Percentiles rank a stretch among this genome's conserved stretches.
phyloP scores from a whole-genome alignment of 2,113 vertebrate genomes.

The Xenus cinereus region DNA sequence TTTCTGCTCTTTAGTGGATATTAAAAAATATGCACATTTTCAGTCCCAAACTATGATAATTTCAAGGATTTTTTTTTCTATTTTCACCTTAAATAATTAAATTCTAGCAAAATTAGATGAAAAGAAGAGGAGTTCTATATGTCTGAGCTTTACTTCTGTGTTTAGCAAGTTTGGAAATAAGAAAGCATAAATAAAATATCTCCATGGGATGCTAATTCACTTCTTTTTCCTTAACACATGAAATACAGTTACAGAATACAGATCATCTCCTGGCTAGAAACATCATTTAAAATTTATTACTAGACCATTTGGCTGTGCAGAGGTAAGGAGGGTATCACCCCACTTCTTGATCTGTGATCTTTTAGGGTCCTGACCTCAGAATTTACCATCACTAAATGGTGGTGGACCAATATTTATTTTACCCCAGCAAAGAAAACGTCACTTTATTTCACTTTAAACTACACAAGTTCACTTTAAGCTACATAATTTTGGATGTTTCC shows the following conservation, averaged over 20 bases:
- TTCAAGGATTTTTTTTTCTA: background rate
- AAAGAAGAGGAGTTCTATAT: background rate
- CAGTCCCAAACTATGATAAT: background rate
- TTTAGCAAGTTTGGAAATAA: constrained; percentile 25
- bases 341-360: background rate
- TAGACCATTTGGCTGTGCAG: background rate
- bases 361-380: background rate
- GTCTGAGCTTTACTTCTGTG: background rate
- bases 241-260: constrained; percentile 4
- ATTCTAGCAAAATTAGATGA: background rate
- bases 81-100: background rate
- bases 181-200: constrained; percentile 47
- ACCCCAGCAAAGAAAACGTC: background rate
- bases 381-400: rapidly evolving
- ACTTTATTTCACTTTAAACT: no score
- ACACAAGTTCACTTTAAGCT: background rate
- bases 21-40: background rate
- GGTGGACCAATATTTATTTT: background rate
- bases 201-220: constrained; percentile 26
- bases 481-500: rapidly evolving
- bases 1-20: background rate
- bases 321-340: background rate
- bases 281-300: constrained; percentile 35
- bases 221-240: constrained; percentile 2
- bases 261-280: background rate